These are phyloP conservation scores for Apostichopus leukothele DNA, from an alignment of 53 echinoderm and acorn worm species.

Conservation along the genomic window DNA sequence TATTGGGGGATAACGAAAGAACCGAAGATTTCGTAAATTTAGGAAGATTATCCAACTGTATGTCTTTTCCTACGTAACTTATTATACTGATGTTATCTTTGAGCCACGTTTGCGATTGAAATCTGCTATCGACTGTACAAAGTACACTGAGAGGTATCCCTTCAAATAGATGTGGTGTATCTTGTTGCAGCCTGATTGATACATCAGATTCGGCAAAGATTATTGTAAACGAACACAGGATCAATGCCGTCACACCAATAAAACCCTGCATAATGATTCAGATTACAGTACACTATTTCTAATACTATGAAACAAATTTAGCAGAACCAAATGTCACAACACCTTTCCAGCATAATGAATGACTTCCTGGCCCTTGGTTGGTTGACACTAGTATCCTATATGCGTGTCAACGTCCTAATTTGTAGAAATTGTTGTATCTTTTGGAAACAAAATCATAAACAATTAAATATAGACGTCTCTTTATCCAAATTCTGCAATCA, in stretches of 20 bases:
- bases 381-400: no score
- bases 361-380: no score
- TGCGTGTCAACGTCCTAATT: no score
- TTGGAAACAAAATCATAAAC: no score
- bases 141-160: not conserved
- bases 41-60: not conserved
- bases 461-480: no score
- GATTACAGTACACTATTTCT: no score
- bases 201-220: not conserved
- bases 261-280: not conserved
- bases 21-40: not conserved
- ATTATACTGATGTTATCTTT: not conserved
- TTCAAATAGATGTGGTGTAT: not conserved
- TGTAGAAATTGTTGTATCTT: no score
- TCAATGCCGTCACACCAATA: not conserved
- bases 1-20: not conserved
- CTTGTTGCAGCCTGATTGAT: not conserved
- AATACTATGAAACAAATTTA: no score
- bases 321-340: no score
- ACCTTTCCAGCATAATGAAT: no score
- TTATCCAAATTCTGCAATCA: no score
- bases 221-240: not conserved
- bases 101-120: not conserved
- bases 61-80: not conserved
- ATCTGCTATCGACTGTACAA: not conserved